phyloP scores from a whole-genome alignment of 1,140 invertebrate species.

The Oncopodura yosiiana region DNA sequence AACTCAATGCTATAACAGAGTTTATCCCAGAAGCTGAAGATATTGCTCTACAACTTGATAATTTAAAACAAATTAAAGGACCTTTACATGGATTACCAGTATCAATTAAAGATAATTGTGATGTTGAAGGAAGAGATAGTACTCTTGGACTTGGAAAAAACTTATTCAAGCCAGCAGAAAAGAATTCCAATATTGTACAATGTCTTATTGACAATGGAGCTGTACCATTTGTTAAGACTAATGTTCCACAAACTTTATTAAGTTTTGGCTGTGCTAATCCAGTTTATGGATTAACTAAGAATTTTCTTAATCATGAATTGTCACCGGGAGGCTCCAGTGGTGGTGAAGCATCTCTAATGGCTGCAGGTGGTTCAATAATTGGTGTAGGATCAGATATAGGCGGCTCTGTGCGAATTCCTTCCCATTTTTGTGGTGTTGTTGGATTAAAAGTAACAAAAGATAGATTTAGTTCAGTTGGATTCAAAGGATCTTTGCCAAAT shows the following conservation, averaged over 20 bases:
- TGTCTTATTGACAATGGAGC: constrained; percentile 38
- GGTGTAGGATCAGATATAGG: constrained; percentile 46
- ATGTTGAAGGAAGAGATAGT: constrained; percentile 42
- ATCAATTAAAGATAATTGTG: constrained; percentile 39
- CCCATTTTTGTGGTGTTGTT: constrained; percentile 30
- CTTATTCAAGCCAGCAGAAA: constrained; percentile 37
- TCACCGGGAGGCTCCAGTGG: constrained; percentile 35
- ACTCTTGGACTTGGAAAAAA: constrained; percentile 33
- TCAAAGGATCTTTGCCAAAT: constrained; percentile 20
- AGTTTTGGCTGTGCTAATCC: constrained; percentile 36
- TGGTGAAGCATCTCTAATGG: constrained; percentile 38
- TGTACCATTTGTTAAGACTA: constrained; percentile 44
- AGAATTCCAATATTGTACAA: constrained; percentile 39
- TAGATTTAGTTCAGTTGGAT: constrained; percentile 25
- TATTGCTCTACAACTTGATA: constrained; percentile 37
- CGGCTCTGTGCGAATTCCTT: constrained; percentile 31
- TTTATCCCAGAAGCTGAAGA: constrained; percentile 32
- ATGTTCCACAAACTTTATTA: constrained; percentile 41
- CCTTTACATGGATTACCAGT: constrained; percentile 41
- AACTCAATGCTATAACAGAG: constrained; percentile 28
- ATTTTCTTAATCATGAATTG: constrained; percentile 26
- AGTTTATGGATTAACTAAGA: constrained; percentile 34
- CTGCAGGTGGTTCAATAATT: constrained; percentile 35
- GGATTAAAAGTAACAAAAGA: constrained; percentile 31
- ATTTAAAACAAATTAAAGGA: constrained; percentile 28